phyloP scores from a whole-genome alignment of 1,140 invertebrate species.

The Campodea augens region DNA sequence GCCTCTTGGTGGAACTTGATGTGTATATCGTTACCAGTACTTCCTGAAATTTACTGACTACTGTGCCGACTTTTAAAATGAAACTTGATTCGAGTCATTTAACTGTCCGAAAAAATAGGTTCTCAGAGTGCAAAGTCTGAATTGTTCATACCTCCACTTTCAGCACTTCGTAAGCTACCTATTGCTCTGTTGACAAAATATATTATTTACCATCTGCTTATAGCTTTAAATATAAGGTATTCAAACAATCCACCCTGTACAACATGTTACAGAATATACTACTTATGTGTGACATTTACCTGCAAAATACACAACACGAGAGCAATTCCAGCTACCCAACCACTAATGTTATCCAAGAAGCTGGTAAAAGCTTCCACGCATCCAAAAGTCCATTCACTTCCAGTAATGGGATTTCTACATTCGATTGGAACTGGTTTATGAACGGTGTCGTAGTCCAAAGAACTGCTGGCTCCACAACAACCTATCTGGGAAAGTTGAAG shows the following conservation, averaged over 20 bases:
- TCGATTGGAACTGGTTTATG: constrained; percentile 55
- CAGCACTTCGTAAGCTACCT: no score
- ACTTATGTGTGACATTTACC: constrained; percentile 29
- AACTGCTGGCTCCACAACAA: constrained; percentile 64
- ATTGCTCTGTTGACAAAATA: neutral
- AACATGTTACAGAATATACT: neutral
- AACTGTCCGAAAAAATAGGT: no score
- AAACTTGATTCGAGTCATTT: no score
- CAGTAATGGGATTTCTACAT: constrained; percentile 66
- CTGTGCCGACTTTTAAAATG: no score
- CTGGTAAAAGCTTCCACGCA: constrained; percentile 68
- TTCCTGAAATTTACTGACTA: no score
- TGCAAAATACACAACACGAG: constrained; percentile 48
- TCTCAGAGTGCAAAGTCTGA: no score
- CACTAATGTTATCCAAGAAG: constrained; percentile 60
- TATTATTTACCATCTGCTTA: neutral
- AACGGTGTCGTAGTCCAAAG: constrained; percentile 52
- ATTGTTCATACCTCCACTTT: no score
- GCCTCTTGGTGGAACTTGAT: no score
- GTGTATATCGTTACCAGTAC: no score
- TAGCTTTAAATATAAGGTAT: neutral
- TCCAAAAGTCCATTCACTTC: constrained; percentile 68
- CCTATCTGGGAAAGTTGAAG: constrained; percentile 38
- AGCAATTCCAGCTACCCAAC: constrained; percentile 60
- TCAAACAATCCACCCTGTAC: no score